Percentiles rank a stretch among this genome's conserved stretches.
phyloP scores from a whole-genome alignment of 2,888 invertebrate species.

The Dexiosoma caninum region DNA sequence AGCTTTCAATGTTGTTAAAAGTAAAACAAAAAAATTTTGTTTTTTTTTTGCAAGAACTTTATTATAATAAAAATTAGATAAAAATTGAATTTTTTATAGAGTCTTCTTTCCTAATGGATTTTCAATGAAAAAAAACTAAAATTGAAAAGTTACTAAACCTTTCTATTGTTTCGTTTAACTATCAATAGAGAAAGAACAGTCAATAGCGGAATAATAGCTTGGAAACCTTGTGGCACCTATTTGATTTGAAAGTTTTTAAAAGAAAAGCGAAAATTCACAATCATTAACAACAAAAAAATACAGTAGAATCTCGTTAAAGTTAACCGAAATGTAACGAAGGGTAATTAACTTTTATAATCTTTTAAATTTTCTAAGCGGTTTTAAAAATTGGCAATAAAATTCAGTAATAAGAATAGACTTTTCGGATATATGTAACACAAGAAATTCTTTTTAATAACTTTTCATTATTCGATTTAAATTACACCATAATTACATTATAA shows the following conservation, averaged over 20 bases:
- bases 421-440: too few relatives aligned
- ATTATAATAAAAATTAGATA: neutral
- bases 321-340: too few relatives aligned
- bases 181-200: conserved; percentile 1
- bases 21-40: conserved; percentile 16
- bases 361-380: too few relatives aligned
- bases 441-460: too few relatives aligned
- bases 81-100: too few relatives aligned
- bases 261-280: neutral
- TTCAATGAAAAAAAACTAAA: conserved; percentile 42
- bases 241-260: neutral
- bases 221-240: conserved; percentile 15
- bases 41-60: conserved; percentile 6
- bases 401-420: too few relatives aligned
- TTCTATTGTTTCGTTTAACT: conserved; percentile 4
- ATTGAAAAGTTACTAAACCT: neutral
- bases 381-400: too few relatives aligned
- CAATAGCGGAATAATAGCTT: neutral
- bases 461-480: too few relatives aligned
- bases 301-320: neutral
- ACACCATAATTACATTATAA: too few relatives aligned
- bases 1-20: conserved; percentile 28
- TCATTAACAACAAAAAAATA: too few relatives aligned
- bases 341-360: too few relatives aligned
- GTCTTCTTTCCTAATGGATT: conserved; percentile 57